phyloP scores from a whole-genome alignment of 2,113 vertebrate genomes.

The Urocolius indicus region DNA sequence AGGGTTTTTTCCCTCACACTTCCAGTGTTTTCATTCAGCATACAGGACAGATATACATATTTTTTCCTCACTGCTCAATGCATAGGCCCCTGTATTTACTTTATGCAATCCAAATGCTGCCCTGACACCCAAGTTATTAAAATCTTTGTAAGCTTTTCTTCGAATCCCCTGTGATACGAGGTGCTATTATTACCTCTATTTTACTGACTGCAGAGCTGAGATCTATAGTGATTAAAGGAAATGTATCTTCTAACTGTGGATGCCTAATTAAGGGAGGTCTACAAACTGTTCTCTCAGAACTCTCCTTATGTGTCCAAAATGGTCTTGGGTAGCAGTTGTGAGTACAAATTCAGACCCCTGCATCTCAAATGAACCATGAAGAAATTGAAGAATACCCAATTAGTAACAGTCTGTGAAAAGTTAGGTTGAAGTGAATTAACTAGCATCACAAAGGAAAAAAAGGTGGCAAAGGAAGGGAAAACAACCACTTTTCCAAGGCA shows the following conservation, averaged over 20 bases:
- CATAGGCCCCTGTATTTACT: neutral
- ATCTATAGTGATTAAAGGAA: conserved; percentile 46
- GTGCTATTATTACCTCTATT: conserved; percentile 38
- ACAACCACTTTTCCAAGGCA: conserved; percentile 49
- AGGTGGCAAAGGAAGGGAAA: conserved; percentile 66
- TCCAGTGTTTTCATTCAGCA: neutral
- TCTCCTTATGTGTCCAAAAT: conserved; percentile 49
- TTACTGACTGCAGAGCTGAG: neutral
- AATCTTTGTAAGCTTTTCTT: conserved; percentile 32
- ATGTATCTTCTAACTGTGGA: conserved; percentile 49
- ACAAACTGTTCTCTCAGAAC: conserved; percentile 51
- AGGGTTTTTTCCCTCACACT: neutral
- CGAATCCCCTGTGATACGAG: conserved; percentile 12
- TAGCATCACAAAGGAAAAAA: conserved; percentile 54
- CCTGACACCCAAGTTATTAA: conserved; percentile 28
- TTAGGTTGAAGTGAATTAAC: conserved; percentile 68
- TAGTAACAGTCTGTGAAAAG: conserved; percentile 73
- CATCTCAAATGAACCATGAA: conserved; percentile 68
- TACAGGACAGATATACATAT: neutral
- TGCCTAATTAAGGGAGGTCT: conserved; percentile 54
- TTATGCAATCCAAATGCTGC: neutral
- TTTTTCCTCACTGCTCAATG: neutral
- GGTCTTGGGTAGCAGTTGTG: conserved; percentile 45
- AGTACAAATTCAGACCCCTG: conserved; percentile 58
- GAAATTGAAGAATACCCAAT: conserved; percentile 70